Conservation (phyloP, 2,113 vertebrate genomes). For the Anas platyrhynchos region DNA sequence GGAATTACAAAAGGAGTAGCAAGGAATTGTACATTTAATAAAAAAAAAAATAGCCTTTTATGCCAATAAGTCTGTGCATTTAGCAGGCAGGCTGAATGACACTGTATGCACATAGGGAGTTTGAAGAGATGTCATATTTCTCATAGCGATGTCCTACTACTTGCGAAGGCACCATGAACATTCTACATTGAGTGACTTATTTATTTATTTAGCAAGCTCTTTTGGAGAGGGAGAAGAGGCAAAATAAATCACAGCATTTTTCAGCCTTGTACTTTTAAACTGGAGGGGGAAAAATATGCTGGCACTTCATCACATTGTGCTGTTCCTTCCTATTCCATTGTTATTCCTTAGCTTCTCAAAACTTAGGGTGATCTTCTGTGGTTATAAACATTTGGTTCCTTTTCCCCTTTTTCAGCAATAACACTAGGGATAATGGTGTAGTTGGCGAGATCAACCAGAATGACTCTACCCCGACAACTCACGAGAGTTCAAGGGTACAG, state of each 20-base stretch:
- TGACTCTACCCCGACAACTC: slow-evolving; percentile 64
- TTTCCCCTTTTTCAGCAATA: slow-evolving; percentile 44
- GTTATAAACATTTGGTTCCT: neutral
- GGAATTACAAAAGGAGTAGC: neutral
- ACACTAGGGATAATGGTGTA: neutral
- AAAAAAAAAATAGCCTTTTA: neutral
- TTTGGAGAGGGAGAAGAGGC: neutral
- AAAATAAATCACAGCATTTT: neutral
- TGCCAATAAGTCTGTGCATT: neutral
- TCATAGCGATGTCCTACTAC: neutral
- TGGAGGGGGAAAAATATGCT: neutral
- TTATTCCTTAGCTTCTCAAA: neutral
- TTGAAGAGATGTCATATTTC: neutral
- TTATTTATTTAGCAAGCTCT: neutral
- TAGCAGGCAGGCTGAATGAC: neutral
- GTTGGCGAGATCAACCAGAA: slow-evolving; percentile 11
- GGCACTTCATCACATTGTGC: neutral
- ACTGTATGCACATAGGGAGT: accelerated
- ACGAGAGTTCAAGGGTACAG: slow-evolving; percentile 54
- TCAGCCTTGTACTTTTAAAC: neutral
- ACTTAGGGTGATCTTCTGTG: neutral
- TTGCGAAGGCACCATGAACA: neutral
- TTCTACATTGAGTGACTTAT: neutral
- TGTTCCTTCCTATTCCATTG: neutral
- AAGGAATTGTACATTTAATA: neutral